A percentile compares a stretch with the other conserved stretches of the same genome.
These are phyloP conservation scores for Gorsachius goisagi DNA, from an alignment of 2,113 vertebrate species.

Conservation along the genomic window DNA sequence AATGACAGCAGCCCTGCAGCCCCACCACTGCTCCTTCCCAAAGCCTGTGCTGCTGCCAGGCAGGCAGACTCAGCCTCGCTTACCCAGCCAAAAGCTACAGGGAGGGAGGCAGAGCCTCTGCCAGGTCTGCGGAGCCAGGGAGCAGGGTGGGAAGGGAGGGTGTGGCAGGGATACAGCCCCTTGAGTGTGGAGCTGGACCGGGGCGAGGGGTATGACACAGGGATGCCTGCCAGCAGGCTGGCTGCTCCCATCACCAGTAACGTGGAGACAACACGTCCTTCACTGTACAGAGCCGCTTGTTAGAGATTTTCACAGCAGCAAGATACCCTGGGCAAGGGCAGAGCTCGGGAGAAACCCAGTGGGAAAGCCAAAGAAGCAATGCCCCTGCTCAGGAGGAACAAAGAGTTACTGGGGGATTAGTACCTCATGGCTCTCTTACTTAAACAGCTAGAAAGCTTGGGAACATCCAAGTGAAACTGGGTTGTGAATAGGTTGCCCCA, in stretches of 20 bases:
- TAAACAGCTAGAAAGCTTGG: neutral
- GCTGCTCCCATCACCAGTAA: accelerated
- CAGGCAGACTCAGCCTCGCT: accelerated
- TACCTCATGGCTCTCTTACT: neutral
- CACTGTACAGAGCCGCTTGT: neutral
- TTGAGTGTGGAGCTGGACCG: neutral
- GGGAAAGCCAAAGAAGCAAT: neutral
- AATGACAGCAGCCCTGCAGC: neutral
- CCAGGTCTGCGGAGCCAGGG: neutral
- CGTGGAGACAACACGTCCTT: accelerated
- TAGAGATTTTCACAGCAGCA: neutral
- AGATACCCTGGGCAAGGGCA: neutral
- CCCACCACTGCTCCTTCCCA: neutral
- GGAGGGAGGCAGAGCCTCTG: neutral
- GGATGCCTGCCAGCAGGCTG: neutral
- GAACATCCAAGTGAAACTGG: neutral
- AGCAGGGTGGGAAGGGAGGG: neutral
- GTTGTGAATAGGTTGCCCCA: neutral
- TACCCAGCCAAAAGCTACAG: neutral
- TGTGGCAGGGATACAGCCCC: neutral
- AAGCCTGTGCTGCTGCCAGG: neutral
- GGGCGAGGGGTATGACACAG: accelerated
- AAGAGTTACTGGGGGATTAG: neutral
- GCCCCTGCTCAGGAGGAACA: neutral
- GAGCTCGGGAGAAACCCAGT: accelerated